Evolutionary conservation across 2,888 invertebrate genomes (phyloP), one percentile per base, ranked within the genome.

Genomic region (Idaea biselata): DNA sequence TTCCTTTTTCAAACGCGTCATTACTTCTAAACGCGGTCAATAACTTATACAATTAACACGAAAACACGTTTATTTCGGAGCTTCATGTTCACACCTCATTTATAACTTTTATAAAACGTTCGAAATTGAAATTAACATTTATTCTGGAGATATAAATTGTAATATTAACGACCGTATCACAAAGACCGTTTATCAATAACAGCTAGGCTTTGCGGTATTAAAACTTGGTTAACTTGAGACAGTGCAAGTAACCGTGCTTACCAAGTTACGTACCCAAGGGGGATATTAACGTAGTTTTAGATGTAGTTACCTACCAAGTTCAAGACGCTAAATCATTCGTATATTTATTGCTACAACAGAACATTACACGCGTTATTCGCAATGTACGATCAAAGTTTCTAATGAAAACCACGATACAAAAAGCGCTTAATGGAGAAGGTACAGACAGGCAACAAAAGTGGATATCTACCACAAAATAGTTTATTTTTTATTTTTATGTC

Each of bases 21-120:
- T 66, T 66, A 67, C 66, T 68, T 68, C 70, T 69, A 73, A 73
- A 75, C 68, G 68, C 60, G 64, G 63, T 69, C 66, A 66, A 69
- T 76, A 72, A 75, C 76, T 77, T 73, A 76, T 65, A 73, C 66
- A 73, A 70, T 73, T 70, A 72, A 72, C 70, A 64, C 65, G 62
- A 57, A 63, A 62, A 63, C 63, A 54, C 18, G 58, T 59, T 61
- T 63, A 64, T 67, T 68, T 67, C 63, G 61, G 63, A 63, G 17
- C 32, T 60, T 54, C 33, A 17, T 60, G 60, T 65, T 62, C 57
- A 63, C 65, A 61, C 59, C 58, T 63, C 58, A 61, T 61, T 59
- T 59, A 57, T 44, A 18, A 63, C 17, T 58, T 59, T 60, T 25
- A 31, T 32, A 18, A 55, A 61, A n/a, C 58, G 58, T 54, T 17